Conservation (phyloP, 2,113 vertebrate genomes). For the Rhinolophus sinicus region DNA sequence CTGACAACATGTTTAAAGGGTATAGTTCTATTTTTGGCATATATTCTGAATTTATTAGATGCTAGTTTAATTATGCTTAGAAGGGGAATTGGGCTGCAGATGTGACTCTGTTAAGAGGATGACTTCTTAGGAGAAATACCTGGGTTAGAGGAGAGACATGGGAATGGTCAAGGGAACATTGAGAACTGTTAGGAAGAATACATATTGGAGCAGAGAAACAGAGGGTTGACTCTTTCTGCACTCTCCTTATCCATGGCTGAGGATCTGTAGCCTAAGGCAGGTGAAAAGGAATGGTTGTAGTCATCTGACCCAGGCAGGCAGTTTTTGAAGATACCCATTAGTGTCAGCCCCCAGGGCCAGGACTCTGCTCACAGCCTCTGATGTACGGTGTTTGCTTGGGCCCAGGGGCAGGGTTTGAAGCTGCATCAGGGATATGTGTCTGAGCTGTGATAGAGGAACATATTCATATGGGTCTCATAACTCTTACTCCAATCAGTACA, state of each 20-base stretch:
- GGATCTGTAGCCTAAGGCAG: conserved; percentile 37
- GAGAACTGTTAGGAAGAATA: not conserved
- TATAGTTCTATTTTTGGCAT: not conserved
- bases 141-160: not conserved
- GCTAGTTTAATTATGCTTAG: not conserved
- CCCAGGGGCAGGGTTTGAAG: conserved; percentile 14
- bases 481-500: not conserved
- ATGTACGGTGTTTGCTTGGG: conserved; percentile 36
- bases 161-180: not conserved
- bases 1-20: not conserved
- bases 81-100: not conserved
- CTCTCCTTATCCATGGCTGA: not conserved
- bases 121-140: not conserved
- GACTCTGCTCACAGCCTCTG: not conserved
- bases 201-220: not conserved
- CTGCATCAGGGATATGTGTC: not conserved
- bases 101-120: not conserved
- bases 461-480: not conserved
- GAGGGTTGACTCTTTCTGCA: not conserved
- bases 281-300: conserved; percentile 37
- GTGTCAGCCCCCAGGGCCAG: conserved; percentile 54
- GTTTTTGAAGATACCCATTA: conserved; percentile 45
- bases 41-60: conserved; percentile 1
- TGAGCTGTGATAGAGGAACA: not conserved
- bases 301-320: not conserved